These are phyloP conservation scores for Amphiduros pacificus DNA, from an alignment of 2,888 invertebrate genomes.

Conservation along the genomic window DNA sequence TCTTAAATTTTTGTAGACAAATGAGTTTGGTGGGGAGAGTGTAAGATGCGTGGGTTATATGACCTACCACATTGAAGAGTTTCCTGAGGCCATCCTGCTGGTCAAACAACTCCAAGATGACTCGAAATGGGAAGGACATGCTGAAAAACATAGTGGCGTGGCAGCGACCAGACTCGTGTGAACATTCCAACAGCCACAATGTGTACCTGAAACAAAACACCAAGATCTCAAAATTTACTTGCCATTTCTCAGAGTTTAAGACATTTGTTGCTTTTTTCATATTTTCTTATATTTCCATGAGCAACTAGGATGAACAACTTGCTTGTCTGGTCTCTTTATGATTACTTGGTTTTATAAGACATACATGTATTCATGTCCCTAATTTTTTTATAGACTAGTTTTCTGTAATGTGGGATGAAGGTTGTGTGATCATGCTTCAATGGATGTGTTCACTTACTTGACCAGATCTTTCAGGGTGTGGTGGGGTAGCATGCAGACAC, in stretches of 20 bases:
- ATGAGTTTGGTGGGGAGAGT: background rate
- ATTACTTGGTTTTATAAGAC: too few species aligned
- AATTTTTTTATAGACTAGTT: too few species aligned
- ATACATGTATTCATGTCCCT: too few species aligned
- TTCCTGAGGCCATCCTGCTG: conserved; percentile 89
- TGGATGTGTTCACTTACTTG: too few species aligned
- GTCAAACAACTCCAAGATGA: conserved; percentile 93
- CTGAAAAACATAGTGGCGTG: conserved; percentile 99
- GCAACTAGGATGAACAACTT: too few species aligned
- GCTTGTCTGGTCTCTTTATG: too few species aligned
- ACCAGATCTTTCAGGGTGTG: conserved; percentile 77
- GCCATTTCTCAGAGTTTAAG: too few species aligned
- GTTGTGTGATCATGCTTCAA: too few species aligned
- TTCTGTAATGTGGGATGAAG: conserved; percentile 26
- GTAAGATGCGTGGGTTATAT: background rate
- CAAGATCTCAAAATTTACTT: too few species aligned
- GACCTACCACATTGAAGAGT: conserved; percentile 83
- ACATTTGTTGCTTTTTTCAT: too few species aligned
- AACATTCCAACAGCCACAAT: conserved; percentile 92
- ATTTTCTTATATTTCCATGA: too few species aligned
- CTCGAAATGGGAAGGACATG: conserved; percentile 87
- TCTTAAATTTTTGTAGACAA: background rate
- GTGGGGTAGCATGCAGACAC: conserved; percentile 79
- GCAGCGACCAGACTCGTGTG: conserved; percentile 95
- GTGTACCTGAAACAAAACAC: conserved; percentile 77